Percentiles rank a stretch among this genome's conserved stretches.
These are phyloP conservation scores for Rhynchopsitta pachyrhyncha DNA, from an alignment of 2,113 vertebrate species.

Conservation along the genomic window DNA sequence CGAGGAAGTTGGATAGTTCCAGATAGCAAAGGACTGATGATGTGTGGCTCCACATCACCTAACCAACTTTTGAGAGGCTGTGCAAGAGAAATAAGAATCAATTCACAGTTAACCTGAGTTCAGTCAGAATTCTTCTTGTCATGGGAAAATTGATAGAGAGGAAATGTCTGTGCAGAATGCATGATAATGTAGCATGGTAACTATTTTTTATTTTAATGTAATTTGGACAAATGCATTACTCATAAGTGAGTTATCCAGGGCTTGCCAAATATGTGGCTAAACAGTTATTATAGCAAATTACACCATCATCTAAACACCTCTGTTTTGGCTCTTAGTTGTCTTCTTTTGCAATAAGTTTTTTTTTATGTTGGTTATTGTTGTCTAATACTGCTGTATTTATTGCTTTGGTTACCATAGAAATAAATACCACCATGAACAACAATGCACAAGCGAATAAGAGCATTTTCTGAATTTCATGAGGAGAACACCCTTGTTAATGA, in stretches of 20 bases:
- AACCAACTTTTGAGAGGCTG: background rate
- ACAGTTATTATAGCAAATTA: slow-evolving; percentile 59
- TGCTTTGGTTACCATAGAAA: slow-evolving; percentile 50
- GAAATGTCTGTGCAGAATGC: slow-evolving; percentile 5
- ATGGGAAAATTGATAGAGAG: slow-evolving; percentile 11
- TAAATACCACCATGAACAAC: background rate
- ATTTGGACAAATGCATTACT: slow-evolving; percentile 55
- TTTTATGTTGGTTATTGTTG: background rate
- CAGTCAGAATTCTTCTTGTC: background rate
- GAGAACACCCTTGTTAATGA: slow-evolving; percentile 3
- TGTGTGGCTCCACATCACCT: slow-evolving; percentile 25
- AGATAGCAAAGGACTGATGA: slow-evolving; percentile 13
- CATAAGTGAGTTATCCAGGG: slow-evolving; percentile 25
- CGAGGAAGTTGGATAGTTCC: background rate
- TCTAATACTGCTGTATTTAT: slow-evolving; percentile 20
- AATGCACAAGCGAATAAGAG: background rate
- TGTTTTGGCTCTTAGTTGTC: slow-evolving; percentile 42
- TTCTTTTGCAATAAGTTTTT: slow-evolving; percentile 10
- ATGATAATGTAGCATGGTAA: background rate
- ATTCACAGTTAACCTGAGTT: background rate
- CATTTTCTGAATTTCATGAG: background rate
- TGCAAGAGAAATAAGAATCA: background rate
- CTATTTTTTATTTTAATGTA: slow-evolving; percentile 24
- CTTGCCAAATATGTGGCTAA: slow-evolving; percentile 54
- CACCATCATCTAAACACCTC: slow-evolving; percentile 64